Conservation (phyloP, 2,888 invertebrate species). For the Colostygia pectinataria region DNA sequence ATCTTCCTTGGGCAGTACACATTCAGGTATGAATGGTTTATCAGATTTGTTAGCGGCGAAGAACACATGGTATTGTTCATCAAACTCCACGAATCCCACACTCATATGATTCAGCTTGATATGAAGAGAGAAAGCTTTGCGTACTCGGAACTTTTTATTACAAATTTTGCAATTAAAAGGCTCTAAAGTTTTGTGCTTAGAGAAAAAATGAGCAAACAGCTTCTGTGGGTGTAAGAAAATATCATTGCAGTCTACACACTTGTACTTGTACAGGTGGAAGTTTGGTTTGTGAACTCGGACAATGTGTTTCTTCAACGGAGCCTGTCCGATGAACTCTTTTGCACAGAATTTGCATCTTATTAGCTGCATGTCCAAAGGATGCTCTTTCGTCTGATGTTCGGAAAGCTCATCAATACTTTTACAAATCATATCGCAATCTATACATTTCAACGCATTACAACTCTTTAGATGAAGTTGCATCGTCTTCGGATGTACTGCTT, state of each 20-base stretch:
- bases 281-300: conserved; percentile 47
- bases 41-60: conserved; percentile 62
- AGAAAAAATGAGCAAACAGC: conserved; percentile 63
- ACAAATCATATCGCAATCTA: conserved; percentile 48
- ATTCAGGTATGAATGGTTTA: conserved; percentile 48
- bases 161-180: conserved; percentile 71
- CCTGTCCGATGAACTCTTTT: conserved; percentile 54
- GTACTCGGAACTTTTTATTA: conserved; percentile 50
- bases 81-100: conserved; percentile 65
- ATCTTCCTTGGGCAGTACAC: conserved; percentile 30
- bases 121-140: conserved; percentile 65
- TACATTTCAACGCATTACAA: conserved; percentile 55
- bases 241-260: conserved; percentile 54
- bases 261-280: conserved; percentile 63
- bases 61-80: conserved; percentile 64
- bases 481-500: conserved; percentile 22
- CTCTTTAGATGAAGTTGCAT: conserved; percentile 40
- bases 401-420: conserved; percentile 47
- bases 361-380: conserved; percentile 49
- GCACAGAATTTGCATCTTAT: conserved; percentile 56
- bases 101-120: conserved; percentile 66
- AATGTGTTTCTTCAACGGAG: conserved; percentile 56
- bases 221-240: conserved; percentile 65
- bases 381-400: conserved; percentile 48
- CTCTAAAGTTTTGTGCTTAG: conserved; percentile 55